A percentile compares a stretch with the other conserved stretches of the same genome.
Evolutionary conservation across 1,140 invertebrate species (phyloP).

Genomic region (Harpegnathos saltator): DNA sequence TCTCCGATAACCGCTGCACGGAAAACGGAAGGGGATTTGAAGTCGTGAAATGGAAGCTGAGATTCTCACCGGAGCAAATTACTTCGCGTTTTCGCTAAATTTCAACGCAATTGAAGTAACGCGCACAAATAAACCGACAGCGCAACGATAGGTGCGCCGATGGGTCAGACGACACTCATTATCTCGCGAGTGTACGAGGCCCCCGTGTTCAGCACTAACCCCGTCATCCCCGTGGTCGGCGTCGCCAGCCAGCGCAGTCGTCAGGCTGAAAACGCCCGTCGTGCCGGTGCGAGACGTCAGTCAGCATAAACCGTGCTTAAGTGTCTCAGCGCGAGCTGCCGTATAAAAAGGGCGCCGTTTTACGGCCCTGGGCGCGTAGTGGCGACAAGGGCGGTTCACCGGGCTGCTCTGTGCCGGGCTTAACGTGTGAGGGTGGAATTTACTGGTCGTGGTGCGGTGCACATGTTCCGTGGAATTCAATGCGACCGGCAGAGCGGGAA

Average conservation of each 20-base stretch:
- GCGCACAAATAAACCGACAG: background rate
- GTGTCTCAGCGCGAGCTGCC: background rate
- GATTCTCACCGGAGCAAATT: background rate
- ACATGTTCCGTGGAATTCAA: conserved; percentile 63
- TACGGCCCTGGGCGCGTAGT: conserved; percentile 22
- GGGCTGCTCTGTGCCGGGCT: conserved; percentile 30
- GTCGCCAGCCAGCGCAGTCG: no score
- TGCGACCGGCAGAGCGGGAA: conserved; percentile 58
- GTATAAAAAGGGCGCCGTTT: conserved; percentile 51
- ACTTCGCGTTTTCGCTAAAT: conserved; percentile 8
- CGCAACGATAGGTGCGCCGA: background rate
- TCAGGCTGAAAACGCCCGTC: conserved; percentile 11
- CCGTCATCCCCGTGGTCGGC: background rate
- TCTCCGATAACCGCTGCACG: no score
- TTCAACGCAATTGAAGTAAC: background rate
- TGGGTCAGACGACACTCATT: background rate
- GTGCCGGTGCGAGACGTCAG: conserved; percentile 14
- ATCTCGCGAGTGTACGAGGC: background rate
- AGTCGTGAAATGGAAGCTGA: no score
- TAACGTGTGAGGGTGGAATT: conserved; percentile 50
- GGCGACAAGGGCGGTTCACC: conserved; percentile 10
- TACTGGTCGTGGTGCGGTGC: conserved; percentile 56
- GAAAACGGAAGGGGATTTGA: no score
- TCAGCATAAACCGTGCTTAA: conserved; percentile 28
- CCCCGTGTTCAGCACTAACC: conserved; percentile 3